These are phyloP conservation scores for Parascotia fuliginaria DNA, from an alignment of 2,888 invertebrate genomes.

Conservation along the genomic window DNA sequence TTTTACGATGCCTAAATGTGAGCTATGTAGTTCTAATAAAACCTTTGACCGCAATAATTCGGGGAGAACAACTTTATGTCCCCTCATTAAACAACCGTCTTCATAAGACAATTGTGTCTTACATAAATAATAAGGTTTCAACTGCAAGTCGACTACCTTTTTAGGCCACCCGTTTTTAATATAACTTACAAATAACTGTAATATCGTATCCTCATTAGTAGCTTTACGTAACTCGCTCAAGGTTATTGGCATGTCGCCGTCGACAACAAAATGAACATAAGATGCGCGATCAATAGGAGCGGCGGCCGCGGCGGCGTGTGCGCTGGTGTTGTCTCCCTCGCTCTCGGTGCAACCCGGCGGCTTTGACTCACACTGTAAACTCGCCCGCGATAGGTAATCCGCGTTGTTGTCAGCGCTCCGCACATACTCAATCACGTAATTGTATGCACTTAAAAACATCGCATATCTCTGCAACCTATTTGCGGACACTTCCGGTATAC, in stretches of 20 bases:
- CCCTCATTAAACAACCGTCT: background rate
- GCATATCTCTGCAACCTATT: constrained; percentile 13
- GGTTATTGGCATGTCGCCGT: background rate
- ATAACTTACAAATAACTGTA: background rate
- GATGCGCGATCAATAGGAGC: background rate
- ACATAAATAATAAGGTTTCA: background rate
- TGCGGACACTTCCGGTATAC: constrained; percentile 6
- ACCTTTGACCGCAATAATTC: background rate
- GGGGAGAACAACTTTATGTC: background rate
- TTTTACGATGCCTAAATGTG: constrained; percentile 1
- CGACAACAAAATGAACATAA: background rate
- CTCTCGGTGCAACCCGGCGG: background rate
- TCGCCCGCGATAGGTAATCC: constrained; percentile 3
- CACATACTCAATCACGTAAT: constrained; percentile 4
- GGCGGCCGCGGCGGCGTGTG: background rate
- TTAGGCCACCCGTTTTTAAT: background rate
- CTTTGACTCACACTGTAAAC: background rate
- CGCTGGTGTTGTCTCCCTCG: background rate
- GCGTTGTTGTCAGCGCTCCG: constrained; percentile 3
- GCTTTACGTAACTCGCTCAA: background rate
- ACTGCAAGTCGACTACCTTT: background rate
- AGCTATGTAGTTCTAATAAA: background rate
- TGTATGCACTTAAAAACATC: background rate
- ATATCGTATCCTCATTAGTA: background rate
- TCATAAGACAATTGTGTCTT: background rate